Evolutionary conservation across 2,113 vertebrate species (phyloP).

Genomic region (Sardina pilchardus): DNA sequence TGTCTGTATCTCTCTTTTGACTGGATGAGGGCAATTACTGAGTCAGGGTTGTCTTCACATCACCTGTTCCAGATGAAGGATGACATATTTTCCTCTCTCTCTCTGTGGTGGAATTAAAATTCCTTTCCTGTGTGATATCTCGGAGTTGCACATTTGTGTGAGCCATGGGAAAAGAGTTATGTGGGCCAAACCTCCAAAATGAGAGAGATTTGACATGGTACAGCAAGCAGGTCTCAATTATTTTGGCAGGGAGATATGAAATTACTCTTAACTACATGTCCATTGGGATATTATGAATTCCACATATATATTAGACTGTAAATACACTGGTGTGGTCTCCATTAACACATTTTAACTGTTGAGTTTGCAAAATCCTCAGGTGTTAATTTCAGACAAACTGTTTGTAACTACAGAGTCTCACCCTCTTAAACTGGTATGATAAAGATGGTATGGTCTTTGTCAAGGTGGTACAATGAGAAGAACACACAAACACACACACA

Average conservation of each 20-base stretch:
- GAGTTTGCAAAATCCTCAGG: neutral
- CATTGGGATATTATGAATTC: neutral
- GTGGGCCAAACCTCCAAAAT: conserved; percentile 17
- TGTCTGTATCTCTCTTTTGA: neutral
- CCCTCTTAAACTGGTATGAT: neutral
- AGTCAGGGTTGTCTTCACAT: neutral
- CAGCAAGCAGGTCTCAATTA: conserved; percentile 17
- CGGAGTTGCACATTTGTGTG: neutral
- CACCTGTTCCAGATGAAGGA: conserved; percentile 5
- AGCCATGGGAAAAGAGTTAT: neutral
- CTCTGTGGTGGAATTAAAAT: conserved; percentile 7
- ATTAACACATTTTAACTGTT: neutral
- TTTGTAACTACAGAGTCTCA: neutral
- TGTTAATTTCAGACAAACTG: neutral
- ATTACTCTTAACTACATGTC: neutral
- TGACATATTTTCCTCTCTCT: conserved; percentile 1
- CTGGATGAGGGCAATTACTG: neutral
- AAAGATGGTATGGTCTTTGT: neutral
- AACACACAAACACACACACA: too few species aligned
- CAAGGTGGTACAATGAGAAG: neutral
- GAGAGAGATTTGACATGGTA: neutral
- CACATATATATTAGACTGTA: neutral
- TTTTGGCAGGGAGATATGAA: neutral
- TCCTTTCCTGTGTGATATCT: neutral
- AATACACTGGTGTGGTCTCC: neutral